Conservation (phyloP, 2,888 invertebrate species). For the Pseudoips prasinana region DNA sequence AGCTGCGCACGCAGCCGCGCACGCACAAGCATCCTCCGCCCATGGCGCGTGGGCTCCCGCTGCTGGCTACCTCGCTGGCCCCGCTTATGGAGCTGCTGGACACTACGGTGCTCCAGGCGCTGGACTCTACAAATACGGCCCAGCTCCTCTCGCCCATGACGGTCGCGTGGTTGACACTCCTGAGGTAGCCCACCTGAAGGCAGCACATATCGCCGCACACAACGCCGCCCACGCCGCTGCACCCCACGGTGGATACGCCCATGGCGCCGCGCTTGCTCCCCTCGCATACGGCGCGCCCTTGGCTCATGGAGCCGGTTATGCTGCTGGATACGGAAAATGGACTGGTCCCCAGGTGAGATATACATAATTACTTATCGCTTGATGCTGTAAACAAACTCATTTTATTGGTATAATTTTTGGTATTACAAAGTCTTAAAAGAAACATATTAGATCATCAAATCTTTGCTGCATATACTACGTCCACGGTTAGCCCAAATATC, state of each 20-base stretch:
- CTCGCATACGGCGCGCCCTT: constrained; percentile 42
- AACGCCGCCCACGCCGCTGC: constrained; percentile 59
- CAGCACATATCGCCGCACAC: constrained; percentile 77
- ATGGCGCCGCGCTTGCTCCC: constrained; percentile 43
- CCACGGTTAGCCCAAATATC: too few relatives aligned
- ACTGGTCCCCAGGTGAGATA: constrained; percentile 57
- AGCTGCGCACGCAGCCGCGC: constrained; percentile 71
- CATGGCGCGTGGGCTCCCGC: constrained; percentile 76
- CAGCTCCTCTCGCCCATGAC: constrained; percentile 76
- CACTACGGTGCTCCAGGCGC: constrained; percentile 74
- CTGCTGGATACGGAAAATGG: constrained; percentile 74
- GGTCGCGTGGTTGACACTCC: constrained; percentile 78
- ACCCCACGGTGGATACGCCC: constrained; percentile 43
- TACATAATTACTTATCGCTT: neutral
- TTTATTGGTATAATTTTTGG: too few relatives aligned
- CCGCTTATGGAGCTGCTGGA: constrained; percentile 45
- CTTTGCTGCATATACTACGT: too few relatives aligned
- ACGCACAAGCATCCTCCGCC: constrained; percentile 69
- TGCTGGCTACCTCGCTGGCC: constrained; percentile 48
- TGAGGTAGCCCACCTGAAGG: constrained; percentile 82
- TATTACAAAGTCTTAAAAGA: too few relatives aligned
- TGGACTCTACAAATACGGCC: constrained; percentile 76
- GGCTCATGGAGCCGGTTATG: constrained; percentile 46
- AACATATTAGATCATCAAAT: too few relatives aligned
- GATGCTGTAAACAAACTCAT: too few relatives aligned